These are phyloP conservation scores for Catocala fraxini DNA, from an alignment of 2,888 invertebrate species.

Conservation along the genomic window DNA sequence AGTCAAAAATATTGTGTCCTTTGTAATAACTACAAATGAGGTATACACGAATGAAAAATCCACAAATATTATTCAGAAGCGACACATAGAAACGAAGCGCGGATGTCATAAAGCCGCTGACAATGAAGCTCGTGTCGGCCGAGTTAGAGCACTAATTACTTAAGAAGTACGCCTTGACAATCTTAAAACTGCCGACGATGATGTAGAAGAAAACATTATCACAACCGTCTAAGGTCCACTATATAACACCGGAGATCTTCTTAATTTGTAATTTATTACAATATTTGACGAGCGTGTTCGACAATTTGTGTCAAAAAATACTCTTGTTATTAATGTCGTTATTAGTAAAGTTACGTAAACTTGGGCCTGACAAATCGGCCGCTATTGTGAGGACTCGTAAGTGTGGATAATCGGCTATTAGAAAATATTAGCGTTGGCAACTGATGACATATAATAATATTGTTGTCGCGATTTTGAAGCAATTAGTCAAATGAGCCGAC, in stretches of 20 bases:
- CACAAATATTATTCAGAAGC: conserved; percentile 64
- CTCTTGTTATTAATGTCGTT: conserved; percentile 56
- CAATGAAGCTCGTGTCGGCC: conserved; percentile 67
- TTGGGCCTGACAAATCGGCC: conserved; percentile 51
- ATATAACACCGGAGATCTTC: conserved; percentile 27
- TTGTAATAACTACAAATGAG: conserved; percentile 58
- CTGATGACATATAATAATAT: conserved; percentile 46
- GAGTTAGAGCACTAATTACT: conserved; percentile 74
- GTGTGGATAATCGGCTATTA: conserved; percentile 57
- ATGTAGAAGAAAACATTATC: conserved; percentile 38
- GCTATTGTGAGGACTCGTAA: conserved; percentile 51
- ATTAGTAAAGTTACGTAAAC: conserved; percentile 67
- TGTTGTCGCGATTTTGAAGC: conserved; percentile 50
- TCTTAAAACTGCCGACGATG: conserved; percentile 36
- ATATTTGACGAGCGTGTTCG: conserved; percentile 52
- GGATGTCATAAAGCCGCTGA: conserved; percentile 62
- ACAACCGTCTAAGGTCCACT: conserved; percentile 43
- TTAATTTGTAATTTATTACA: conserved; percentile 37
- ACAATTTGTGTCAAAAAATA: conserved; percentile 61
- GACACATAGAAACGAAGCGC: conserved; percentile 48
- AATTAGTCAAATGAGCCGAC: conserved; percentile 54
- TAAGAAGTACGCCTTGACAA: conserved; percentile 59
- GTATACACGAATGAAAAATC: conserved; percentile 67
- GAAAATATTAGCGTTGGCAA: conserved; percentile 60
- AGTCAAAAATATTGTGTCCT: conserved; percentile 59